Percentiles rank a stretch among this genome's conserved stretches.
Conservation (phyloP, 2,797 vertebrate genomes). For the Tragelaphus oryx region DNA sequence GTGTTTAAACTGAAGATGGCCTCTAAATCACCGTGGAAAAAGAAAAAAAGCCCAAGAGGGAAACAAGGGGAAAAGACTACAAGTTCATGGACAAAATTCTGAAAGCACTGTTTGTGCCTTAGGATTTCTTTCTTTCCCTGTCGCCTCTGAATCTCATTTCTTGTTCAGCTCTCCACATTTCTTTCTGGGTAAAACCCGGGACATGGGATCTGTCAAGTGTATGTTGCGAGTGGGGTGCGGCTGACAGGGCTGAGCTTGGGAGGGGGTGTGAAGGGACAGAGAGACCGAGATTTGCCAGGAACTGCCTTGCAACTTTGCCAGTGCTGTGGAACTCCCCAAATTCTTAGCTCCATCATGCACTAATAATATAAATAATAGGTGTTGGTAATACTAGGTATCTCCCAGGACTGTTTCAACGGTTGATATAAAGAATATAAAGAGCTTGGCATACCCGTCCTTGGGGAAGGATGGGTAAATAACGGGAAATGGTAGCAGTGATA, state of each 20-base stretch:
- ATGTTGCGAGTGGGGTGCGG: neutral
- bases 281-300: neutral
- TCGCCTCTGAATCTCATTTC: neutral
- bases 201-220: neutral
- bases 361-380: neutral
- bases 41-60: neutral
- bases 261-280: neutral
- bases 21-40: neutral
- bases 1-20: neutral
- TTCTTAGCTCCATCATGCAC: neutral
- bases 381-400: neutral
- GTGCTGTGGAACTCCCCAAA: neutral
- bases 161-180: neutral
- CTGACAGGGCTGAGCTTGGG: neutral
- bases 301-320: neutral
- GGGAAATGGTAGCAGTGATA: neutral
- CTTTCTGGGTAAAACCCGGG: neutral
- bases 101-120: neutral
- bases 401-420: neutral
- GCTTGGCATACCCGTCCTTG: neutral
- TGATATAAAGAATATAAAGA: neutral
- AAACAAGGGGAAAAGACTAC: neutral
- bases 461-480: neutral
- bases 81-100: neutral
- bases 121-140: neutral